Percentiles rank a stretch among this genome's conserved stretches.
These are phyloP conservation scores for Hypothenemus hampei DNA, from an alignment of 1,140 invertebrate genomes.

Conservation along the genomic window DNA sequence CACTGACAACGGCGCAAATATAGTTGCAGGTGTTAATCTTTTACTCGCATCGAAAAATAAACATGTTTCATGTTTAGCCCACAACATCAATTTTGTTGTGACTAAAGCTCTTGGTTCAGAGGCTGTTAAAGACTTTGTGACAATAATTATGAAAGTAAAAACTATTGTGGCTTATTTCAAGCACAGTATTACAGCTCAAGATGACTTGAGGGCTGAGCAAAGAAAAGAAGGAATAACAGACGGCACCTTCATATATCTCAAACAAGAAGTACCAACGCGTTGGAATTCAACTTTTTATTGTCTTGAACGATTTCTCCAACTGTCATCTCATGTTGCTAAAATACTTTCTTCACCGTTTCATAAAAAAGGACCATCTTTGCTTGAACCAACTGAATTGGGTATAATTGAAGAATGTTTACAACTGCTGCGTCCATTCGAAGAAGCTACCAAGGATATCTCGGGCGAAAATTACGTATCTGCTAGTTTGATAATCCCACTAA, in stretches of 20 bases:
- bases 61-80: slow-evolving; percentile 2
- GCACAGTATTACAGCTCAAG: slow-evolving; percentile 3
- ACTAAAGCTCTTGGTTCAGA: not conserved
- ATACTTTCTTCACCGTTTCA: not conserved
- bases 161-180: slow-evolving; percentile 9
- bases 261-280: not conserved
- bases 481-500: too few species aligned
- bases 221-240: slow-evolving; percentile 6
- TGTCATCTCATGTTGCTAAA: not conserved
- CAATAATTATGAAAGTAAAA: slow-evolving; percentile 6
- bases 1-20: not conserved
- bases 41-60: not conserved
- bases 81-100: slow-evolving; percentile 4
- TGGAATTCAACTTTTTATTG: not conserved
- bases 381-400: not conserved
- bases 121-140: not conserved
- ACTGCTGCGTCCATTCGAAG: not conserved
- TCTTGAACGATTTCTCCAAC: not conserved
- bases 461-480: too few species aligned
- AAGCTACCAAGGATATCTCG: slow-evolving; percentile 4
- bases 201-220: slow-evolving; percentile 1
- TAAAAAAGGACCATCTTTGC: slow-evolving; percentile 3
- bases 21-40: not conserved
- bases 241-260: slow-evolving; percentile 1
- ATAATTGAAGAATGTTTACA: slow-evolving; percentile 4